Evolutionary conservation across 1,140 invertebrate genomes (phyloP), one percentile per base, ranked within the genome.

Genomic region (Condylostylus longicornis): DNA sequence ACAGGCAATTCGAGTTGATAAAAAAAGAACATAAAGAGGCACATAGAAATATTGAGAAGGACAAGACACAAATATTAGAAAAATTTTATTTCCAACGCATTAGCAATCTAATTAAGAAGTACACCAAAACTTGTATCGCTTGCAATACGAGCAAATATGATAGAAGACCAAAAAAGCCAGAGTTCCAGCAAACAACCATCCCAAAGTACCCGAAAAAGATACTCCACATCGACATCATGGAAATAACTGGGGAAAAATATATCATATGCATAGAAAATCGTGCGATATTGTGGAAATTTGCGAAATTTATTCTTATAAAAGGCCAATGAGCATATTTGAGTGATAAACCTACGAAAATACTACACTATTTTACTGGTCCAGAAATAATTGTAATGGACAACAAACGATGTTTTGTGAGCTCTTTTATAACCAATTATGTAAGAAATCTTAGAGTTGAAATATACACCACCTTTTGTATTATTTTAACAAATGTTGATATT

Each of bases 211-310:
- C 36, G 9, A n/a, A 7, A n/a, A 18, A 42, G 33, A 42, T 42
- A 13, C 28, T 41, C 4, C 39, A 35, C 21, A 32, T 37, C 1
- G 37, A 37, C 19, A 42, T 37, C 4, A 12, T 42, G 7, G 19
- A 33, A 18, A 14, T 42, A 4, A 4, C 21, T 10, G 15, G 21
- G 10, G 35, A 37, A 17, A 33, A 42, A 32, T 42, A 25, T 27
- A 18, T 42, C 1, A 25, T 12, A 9, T 37, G 35, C 14, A 14
- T 37, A 8, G 40, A 42, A 13, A 42, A 42, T n/a, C n/a, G n/a
- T n/a, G n/a, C n/a, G n/a, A n/a, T n/a, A 28, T 42, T 37, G 23
- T 38, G 32, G 6, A 42, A 38, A 35, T 38, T 42, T 25, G 36
- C 13, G 8, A 38, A 42, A 35, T 30, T 38, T 30, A 38, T 38